These are phyloP conservation scores for Gila orcuttii DNA, from an alignment of 2,113 vertebrate genomes.

Conservation along the genomic window DNA sequence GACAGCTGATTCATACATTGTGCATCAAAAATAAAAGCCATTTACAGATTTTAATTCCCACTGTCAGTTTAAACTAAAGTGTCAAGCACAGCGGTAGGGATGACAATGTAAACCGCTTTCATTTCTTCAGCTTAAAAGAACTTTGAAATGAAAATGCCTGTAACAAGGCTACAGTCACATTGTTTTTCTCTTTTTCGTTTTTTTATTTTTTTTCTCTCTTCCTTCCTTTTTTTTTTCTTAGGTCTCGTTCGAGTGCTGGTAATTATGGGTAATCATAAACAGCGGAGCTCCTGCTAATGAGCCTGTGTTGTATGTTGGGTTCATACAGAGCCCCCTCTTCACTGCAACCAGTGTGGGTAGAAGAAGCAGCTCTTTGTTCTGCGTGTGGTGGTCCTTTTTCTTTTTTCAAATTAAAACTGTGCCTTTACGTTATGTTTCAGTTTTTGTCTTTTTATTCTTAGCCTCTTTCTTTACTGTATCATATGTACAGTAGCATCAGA, in stretches of 20 bases:
- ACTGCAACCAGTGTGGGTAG: slow-evolving; percentile 62
- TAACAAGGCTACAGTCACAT: slow-evolving; percentile 52
- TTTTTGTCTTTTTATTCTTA: slow-evolving; percentile 61
- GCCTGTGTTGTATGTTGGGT: slow-evolving; percentile 65
- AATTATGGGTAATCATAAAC: slow-evolving; percentile 69
- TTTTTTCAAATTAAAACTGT: slow-evolving; percentile 61
- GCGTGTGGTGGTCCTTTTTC: slow-evolving; percentile 49
- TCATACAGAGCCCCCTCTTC: slow-evolving; percentile 61
- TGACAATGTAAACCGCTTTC: slow-evolving; percentile 72
- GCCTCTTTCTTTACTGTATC: slow-evolving; percentile 64
- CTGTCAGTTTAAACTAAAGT: slow-evolving; percentile 77
- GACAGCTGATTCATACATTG: slow-evolving; percentile 75
- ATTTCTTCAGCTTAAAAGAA: slow-evolving; percentile 66
- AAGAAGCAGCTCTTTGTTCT: slow-evolving; percentile 65
- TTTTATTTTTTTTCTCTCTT: slow-evolving; percentile 42
- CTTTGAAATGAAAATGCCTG: slow-evolving; percentile 70
- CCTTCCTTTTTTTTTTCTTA: slow-evolving; percentile 51
- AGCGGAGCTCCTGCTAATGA: slow-evolving; percentile 65
- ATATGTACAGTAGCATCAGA: slow-evolving; percentile 66
- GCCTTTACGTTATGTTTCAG: slow-evolving; percentile 61
- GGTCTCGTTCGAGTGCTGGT: slow-evolving; percentile 62
- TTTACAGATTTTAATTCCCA: slow-evolving; percentile 78
- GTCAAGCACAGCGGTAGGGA: slow-evolving; percentile 68
- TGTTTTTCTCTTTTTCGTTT: slow-evolving; percentile 44
- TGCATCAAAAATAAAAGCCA: slow-evolving; percentile 65